These are phyloP conservation scores for Chrysemys picta DNA, from an alignment of 2,113 vertebrate genomes.

Conservation along the genomic window DNA sequence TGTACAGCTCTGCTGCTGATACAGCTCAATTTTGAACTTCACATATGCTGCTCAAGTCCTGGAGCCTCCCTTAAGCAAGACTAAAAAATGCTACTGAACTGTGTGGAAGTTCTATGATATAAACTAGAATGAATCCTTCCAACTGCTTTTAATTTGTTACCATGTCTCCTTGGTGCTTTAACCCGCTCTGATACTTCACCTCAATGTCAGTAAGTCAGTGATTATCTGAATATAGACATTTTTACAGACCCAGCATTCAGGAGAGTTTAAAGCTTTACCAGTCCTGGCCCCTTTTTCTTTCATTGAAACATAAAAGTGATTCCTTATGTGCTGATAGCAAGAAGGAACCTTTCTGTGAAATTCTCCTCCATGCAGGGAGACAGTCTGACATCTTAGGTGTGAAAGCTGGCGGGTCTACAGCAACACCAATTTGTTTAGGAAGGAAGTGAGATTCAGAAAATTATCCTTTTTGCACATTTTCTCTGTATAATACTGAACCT, in stretches of 20 bases:
- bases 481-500: not conserved
- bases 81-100: fast-evolving
- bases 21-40: not conserved
- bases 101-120: fast-evolving
- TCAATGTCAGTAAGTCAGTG: not conserved
- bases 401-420: not conserved
- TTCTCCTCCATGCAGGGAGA: not conserved
- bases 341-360: not conserved
- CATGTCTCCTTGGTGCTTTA: fast-evolving
- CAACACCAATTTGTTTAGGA: not conserved
- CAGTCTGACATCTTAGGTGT: not conserved
- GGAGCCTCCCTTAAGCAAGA: not conserved
- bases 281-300: not conserved
- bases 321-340: not conserved
- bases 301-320: not conserved
- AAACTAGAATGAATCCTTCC: not conserved
- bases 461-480: fast-evolving
- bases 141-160: not conserved
- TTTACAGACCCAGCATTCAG: not conserved
- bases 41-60: fast-evolving
- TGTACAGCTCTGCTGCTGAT: fast-evolving
- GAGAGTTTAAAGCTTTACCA: not conserved
- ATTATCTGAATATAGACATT: not conserved
- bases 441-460: not conserved
- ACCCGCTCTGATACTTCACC: not conserved